These are phyloP conservation scores for Myotis davidii DNA, from an alignment of 2,113 vertebrate species.

Conservation along the genomic window DNA sequence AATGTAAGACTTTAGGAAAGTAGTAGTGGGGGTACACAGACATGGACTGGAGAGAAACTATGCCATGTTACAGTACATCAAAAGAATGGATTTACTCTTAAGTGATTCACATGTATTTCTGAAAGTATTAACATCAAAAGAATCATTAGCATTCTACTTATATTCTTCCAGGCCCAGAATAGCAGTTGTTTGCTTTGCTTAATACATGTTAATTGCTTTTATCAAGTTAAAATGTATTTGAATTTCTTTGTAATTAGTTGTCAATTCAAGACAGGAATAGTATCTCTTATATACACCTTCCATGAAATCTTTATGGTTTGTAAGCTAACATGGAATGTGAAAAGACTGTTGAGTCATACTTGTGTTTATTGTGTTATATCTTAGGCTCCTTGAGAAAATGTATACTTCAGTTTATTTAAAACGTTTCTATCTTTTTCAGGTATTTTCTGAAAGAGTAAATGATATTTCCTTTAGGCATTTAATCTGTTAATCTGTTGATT, in stretches of 20 bases:
- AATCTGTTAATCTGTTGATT: background rate
- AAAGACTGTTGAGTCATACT: background rate
- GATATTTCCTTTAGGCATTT: background rate
- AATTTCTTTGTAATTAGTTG: conserved; percentile 40
- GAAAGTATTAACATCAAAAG: background rate
- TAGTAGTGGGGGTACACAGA: background rate
- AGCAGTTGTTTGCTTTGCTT: conserved; percentile 18
- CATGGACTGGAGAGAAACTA: background rate
- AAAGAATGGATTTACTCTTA: conserved; percentile 20
- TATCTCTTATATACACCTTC: background rate
- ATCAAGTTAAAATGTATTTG: conserved; percentile 41
- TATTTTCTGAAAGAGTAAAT: conserved; percentile 7
- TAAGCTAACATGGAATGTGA: background rate
- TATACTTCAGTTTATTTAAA: background rate
- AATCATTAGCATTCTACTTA: background rate
- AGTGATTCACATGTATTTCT: background rate
- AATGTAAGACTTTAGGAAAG: background rate
- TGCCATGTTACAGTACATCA: background rate
- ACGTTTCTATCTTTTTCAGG: background rate
- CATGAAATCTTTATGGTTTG: background rate
- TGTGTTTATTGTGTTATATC: background rate
- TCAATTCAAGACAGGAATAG: conserved; percentile 13
- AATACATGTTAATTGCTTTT: conserved; percentile 27
- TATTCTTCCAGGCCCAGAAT: background rate
- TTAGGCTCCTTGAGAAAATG: background rate